phyloP scores from a whole-genome alignment of 2,888 invertebrate species.

The Balanococcus diminutus region DNA sequence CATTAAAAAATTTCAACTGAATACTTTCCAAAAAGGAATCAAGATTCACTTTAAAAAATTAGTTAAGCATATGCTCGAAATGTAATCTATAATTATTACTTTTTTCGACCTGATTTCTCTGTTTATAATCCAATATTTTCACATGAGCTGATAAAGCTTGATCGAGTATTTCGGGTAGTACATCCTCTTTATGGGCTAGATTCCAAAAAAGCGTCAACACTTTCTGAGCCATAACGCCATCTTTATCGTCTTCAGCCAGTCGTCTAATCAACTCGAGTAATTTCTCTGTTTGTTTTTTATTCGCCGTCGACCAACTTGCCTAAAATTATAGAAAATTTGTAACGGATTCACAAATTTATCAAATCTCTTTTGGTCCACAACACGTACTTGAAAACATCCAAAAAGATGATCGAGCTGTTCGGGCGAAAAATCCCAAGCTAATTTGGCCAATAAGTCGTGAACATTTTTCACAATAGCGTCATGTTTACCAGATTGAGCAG shows the following conservation, averaged over 20 bases:
- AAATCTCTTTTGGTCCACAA: not conserved
- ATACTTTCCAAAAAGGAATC: no score
- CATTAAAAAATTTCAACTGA: no score
- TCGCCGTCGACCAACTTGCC: constrained; percentile 94
- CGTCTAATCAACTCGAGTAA: constrained; percentile 91
- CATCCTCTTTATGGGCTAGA: constrained; percentile 93
- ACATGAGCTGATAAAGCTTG: constrained; percentile 93
- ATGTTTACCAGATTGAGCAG: constrained; percentile 95
- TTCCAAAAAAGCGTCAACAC: constrained; percentile 95
- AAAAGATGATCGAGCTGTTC: constrained; percentile 97
- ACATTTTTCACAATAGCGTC: constrained; percentile 98
- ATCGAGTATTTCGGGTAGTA: constrained; percentile 96
- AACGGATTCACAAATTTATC: not conserved
- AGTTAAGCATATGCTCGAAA: no score
- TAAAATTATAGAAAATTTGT: constrained; percentile 60
- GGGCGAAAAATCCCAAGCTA: constrained; percentile 98
- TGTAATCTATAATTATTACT: no score
- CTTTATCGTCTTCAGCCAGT: constrained; percentile 96
- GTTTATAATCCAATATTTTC: constrained; percentile 98
- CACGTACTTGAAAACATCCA: constrained; percentile 84
- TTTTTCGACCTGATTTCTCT: no score
- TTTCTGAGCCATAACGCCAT: constrained; percentile 98
- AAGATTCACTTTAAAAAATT: no score
- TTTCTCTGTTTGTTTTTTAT: constrained; percentile 93
- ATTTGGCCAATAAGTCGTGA: constrained; percentile 91